Base-by-base conservation (phyloP, 2,113 vertebrate species). In the Sclerurus mexicanus region DNA sequence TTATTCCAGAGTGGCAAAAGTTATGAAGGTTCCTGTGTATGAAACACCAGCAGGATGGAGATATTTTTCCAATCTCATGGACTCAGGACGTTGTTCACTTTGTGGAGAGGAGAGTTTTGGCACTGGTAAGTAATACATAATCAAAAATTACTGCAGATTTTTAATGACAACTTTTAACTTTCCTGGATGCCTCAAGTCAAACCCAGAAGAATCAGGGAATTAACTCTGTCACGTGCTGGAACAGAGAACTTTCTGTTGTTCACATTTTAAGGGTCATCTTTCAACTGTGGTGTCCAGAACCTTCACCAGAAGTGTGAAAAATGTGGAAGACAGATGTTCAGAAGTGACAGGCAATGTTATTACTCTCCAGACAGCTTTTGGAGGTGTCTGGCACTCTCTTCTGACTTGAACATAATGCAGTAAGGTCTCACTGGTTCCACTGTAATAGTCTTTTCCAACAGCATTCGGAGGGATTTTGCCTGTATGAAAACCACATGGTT, bases 51-150 rank as follows among this genome's bases (percentile, higher is more conserved):
- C 98, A 58, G 99, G 99, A 89, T 99, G 99, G 99, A 99, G 99
- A 92, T 99, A 99, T 96, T 99, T 99, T 95, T 99, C 99, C 73
- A 99, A 99, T 97, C 98, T 99, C 82, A 99, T 99, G 99, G 99
- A 99, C 95, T 99, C 99, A 13, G 99, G 99, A 27, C 98, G 99
- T 88, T 99, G 99, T 91, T 99, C 99, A 1, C 98, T 99, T 87
- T 99, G 99, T 95, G 99, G 99, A 89, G 99, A 99, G 95, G 99
- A 99, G 97, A 99, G 99, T 97, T 99, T 99, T 96, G 99, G 99
- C 95, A 99, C 99, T 97, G 99, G 99, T 99, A 98, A 95, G 97
- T 40, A 37, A 60, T 47, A 37, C 2, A 2, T 53, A 63, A 39
- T 75, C 3, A 86, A 67, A 76, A 55, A n/a, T 56, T 72, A 63